Percentiles rank a stretch among this genome's conserved stretches.
Evolutionary conservation across 1,140 invertebrate genomes (phyloP).

Genomic region (Drosophila melanica): DNA sequence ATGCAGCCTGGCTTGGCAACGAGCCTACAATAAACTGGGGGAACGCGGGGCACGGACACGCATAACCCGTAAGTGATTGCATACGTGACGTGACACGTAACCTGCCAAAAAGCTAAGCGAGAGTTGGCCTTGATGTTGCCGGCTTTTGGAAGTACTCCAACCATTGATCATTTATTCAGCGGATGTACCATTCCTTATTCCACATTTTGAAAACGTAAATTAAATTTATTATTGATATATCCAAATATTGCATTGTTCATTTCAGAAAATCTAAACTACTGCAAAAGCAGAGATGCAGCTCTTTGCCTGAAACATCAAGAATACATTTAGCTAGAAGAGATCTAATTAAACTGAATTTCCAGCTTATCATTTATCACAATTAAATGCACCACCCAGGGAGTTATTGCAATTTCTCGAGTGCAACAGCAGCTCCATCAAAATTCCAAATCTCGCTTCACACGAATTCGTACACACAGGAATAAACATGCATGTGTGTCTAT

Average conservation of each 20-base stretch:
- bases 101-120: constrained; percentile 1
- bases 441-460: constrained; percentile 31
- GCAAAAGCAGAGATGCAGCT: no score
- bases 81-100: constrained; percentile 50
- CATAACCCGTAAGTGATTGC: constrained; percentile 32
- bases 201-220: no score
- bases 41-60: constrained; percentile 5
- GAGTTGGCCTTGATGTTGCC: constrained; percentile 9
- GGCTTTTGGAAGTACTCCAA: neutral
- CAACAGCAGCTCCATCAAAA: constrained; percentile 39
- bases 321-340: no score
- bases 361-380: constrained; percentile 15
- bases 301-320: no score
- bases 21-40: constrained; percentile 16
- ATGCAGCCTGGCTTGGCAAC: constrained; percentile 39
- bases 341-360: no score
- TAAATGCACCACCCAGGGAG: neutral
- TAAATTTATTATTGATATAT: no score
- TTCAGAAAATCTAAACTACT: no score
- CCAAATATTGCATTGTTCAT: no score
- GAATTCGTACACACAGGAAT: neutral
- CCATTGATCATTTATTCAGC: no score
- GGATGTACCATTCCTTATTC: no score
- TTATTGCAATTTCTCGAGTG: constrained; percentile 25
- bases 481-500: constrained; percentile 22